Conservation (phyloP, 2,113 vertebrate genomes). For the Albula goreensis region DNA sequence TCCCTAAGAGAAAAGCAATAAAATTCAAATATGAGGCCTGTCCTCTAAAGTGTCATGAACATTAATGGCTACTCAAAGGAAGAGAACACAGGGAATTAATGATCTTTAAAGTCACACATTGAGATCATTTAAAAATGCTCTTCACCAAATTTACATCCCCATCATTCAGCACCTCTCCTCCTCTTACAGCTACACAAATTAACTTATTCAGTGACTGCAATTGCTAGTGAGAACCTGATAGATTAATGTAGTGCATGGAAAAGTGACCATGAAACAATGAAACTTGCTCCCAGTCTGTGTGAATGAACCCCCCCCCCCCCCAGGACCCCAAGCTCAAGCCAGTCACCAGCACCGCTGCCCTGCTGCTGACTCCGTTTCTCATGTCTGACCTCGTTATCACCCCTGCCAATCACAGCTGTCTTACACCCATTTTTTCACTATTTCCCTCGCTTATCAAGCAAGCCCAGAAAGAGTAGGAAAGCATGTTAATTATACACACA, state of each 20-base stretch:
- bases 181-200: constrained; percentile 29
- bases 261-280: constrained; percentile 58
- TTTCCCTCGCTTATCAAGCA: constrained; percentile 45
- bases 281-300: constrained; percentile 64
- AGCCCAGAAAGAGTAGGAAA: constrained; percentile 40
- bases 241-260: constrained; percentile 32
- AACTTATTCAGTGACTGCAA: constrained; percentile 2
- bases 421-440: constrained; percentile 30
- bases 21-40: constrained; percentile 27
- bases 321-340: constrained; percentile 44
- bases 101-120: background rate
- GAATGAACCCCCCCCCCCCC: constrained; percentile 58
- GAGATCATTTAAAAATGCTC: constrained; percentile 10
- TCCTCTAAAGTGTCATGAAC: background rate
- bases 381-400: constrained; percentile 67
- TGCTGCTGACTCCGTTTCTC: constrained; percentile 67
- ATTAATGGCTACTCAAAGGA: background rate
- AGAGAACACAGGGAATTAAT: background rate
- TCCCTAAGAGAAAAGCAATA: constrained; percentile 20
- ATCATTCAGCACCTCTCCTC: background rate
- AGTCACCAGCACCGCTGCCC: constrained; percentile 44
- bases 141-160: background rate
- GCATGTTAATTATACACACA: constrained; percentile 35
- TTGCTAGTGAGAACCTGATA: constrained; percentile 56
- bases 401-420: constrained; percentile 52